phyloP scores from a whole-genome alignment of 1,140 invertebrate species.

The Zaprionus africanus region DNA sequence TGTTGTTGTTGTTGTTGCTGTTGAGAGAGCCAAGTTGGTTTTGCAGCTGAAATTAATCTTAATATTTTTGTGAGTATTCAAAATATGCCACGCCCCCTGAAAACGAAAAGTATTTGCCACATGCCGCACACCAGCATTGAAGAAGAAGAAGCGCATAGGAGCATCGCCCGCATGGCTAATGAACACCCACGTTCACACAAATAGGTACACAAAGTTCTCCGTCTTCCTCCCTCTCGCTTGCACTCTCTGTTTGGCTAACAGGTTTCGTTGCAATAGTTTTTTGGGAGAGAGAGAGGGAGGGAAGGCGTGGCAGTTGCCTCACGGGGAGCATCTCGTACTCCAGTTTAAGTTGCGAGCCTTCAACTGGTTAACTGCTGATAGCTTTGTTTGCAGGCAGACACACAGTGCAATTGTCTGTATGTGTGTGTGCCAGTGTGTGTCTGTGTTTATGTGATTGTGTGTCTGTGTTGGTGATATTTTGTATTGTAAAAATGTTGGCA shows the following conservation, averaged over 20 bases:
- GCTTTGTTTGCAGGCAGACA: conserved; percentile 8
- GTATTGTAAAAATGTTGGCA: conserved; percentile 24
- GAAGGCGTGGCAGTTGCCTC: neutral
- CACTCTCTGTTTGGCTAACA: neutral
- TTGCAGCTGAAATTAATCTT: conserved; percentile 31
- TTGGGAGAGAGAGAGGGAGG: neutral
- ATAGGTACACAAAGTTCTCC: neutral
- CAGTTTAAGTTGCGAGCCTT: conserved; percentile 8
- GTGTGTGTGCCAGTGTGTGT: neutral
- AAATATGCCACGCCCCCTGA: conserved; percentile 21
- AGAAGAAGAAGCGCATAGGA: neutral
- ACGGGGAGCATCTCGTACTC: neutral
- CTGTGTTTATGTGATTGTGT: neutral
- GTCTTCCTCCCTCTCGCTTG: neutral
- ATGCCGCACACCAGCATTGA: neutral
- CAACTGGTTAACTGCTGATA: conserved; percentile 19
- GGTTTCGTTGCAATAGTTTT: conserved; percentile 7
- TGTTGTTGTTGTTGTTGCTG: too few species aligned
- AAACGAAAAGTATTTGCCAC: neutral
- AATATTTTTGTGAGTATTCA: conserved; percentile 23
- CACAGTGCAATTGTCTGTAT: neutral
- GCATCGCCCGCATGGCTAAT: conserved; percentile 20
- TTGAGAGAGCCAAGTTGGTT: conserved; percentile 16
- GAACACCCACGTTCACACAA: conserved; percentile 20
- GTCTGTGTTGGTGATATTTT: conserved; percentile 10